A percentile compares a stretch with the other conserved stretches of the same genome.
These are phyloP conservation scores for Rhyacophila evoluta DNA, from an alignment of 2,888 invertebrate genomes.

Conservation along the genomic window DNA sequence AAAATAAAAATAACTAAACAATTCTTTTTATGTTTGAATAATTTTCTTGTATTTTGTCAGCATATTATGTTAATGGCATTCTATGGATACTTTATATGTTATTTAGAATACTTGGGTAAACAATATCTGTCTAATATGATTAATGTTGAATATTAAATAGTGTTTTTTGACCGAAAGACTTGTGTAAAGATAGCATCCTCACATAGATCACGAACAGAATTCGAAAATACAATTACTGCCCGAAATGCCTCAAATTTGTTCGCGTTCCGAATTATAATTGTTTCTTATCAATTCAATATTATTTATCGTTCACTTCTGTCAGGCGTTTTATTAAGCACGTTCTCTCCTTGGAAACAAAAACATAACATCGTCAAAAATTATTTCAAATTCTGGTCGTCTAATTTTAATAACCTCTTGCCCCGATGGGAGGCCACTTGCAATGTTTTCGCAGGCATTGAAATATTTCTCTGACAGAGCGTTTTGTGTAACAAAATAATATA, in stretches of 20 bases:
- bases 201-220: not conserved
- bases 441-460: constrained; percentile 5
- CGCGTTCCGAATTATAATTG: not conserved
- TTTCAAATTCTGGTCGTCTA: constrained; percentile 15
- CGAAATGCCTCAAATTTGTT: constrained; percentile 9
- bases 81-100: too few species aligned
- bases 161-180: too few species aligned
- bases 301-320: constrained; percentile 18
- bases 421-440: not conserved
- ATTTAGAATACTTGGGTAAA: too few species aligned
- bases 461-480: constrained; percentile 9
- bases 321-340: constrained; percentile 1
- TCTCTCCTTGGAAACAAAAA: not conserved
- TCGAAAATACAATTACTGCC: not conserved
- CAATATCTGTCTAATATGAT: too few species aligned
- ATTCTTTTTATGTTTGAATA: too few species aligned
- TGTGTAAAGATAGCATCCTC: not conserved
- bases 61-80: too few species aligned
- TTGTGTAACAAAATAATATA: constrained; percentile 4
- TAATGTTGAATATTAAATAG: too few species aligned
- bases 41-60: too few species aligned
- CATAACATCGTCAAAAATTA: constrained; percentile 14
- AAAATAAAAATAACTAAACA: too few species aligned
- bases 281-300: constrained; percentile 21
- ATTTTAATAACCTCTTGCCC: constrained; percentile 17